A percentile compares a stretch with the other conserved stretches of the same genome.
phyloP scores from a whole-genome alignment of 2,113 vertebrate species.

The Platysteira castanea region DNA sequence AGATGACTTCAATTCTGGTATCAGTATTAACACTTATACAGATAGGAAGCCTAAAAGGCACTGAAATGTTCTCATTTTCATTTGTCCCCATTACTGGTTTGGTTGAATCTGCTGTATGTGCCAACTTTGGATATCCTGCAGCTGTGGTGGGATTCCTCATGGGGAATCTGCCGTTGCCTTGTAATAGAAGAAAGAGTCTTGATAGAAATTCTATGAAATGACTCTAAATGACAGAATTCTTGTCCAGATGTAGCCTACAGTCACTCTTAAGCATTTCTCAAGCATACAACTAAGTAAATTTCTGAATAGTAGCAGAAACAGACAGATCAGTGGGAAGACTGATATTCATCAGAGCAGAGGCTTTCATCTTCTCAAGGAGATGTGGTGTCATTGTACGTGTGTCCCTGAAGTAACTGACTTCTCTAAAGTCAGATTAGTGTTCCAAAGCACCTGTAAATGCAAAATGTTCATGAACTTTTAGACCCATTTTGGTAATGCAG shows the following conservation, averaged over 20 bases:
- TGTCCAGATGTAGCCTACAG: background rate
- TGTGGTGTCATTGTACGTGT: background rate
- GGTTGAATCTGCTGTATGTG: background rate
- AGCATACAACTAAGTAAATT: background rate
- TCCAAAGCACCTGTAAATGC: background rate
- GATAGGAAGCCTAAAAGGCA: conserved; percentile 42
- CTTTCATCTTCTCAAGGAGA: background rate
- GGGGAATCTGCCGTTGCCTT: background rate
- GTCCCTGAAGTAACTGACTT: background rate
- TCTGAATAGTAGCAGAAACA: conserved; percentile 58
- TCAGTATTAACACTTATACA: conserved; percentile 63
- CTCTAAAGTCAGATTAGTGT: background rate
- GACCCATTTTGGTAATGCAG: background rate
- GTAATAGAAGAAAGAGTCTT: background rate
- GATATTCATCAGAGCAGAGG: background rate
- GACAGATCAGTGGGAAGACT: background rate
- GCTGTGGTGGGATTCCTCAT: background rate
- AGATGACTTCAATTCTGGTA: conserved; percentile 84
- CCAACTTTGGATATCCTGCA: background rate
- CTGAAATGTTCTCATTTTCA: conserved; percentile 16
- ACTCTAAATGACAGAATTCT: background rate
- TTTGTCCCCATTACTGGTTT: background rate
- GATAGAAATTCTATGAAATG: background rate
- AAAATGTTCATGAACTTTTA: background rate
- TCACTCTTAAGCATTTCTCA: background rate